Evolutionary conservation across 2,797 vertebrate species (phyloP).

Genomic region (Anguilla obscura): DNA sequence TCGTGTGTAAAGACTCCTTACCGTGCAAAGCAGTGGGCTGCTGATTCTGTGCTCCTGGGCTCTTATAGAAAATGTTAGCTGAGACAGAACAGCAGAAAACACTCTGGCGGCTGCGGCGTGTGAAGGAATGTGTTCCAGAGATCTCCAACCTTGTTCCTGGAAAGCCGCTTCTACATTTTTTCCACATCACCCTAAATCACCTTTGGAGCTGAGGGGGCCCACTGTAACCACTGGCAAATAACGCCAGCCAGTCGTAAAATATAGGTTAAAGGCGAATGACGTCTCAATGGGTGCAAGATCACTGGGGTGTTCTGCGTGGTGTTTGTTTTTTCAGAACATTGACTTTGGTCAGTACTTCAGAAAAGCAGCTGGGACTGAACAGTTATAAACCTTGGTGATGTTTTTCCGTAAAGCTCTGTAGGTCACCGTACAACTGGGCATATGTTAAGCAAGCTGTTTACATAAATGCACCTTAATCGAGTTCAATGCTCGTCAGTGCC

Average conservation of each 20-base stretch:
- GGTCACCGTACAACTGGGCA: neutral
- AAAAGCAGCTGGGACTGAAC: neutral
- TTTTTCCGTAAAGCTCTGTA: constrained; percentile 3
- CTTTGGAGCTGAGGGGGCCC: neutral
- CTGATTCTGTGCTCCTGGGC: neutral
- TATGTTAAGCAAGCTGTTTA: neutral
- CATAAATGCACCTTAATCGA: neutral
- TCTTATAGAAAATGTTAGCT: neutral
- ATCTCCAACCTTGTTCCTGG: neutral
- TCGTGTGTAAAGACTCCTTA: neutral
- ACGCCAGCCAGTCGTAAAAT: neutral
- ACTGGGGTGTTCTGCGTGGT: neutral
- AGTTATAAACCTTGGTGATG: neutral
- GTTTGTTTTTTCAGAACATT: constrained; percentile 7
- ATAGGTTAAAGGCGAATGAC: neutral
- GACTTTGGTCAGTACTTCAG: constrained; percentile 1
- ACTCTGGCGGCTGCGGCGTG: neutral
- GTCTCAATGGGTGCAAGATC: neutral
- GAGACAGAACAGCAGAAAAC: neutral
- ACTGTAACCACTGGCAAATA: neutral
- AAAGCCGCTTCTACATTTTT: neutral
- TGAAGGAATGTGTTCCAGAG: neutral
- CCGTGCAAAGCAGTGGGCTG: neutral
- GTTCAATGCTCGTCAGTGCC: neutral
- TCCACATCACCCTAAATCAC: constrained; percentile 1